A percentile compares a stretch with the other conserved stretches of the same genome.
Evolutionary conservation across 2,888 invertebrate species (phyloP).

Genomic region (Acleris literana): DNA sequence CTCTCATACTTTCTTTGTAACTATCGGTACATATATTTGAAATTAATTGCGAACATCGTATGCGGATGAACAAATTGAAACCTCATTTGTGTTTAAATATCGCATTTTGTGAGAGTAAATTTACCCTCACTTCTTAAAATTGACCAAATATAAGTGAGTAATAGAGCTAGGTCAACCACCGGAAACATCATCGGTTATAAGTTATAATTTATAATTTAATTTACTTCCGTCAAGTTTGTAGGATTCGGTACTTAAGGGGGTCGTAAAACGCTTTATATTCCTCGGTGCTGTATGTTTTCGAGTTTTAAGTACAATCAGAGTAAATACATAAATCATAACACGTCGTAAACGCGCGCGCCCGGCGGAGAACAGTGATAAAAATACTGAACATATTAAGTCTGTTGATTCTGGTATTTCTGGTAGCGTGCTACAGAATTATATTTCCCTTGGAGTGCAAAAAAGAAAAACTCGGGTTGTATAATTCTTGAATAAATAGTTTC

Average conservation of each 20-base stretch:
- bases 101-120: neutral
- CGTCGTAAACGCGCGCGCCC: slow-evolving; percentile 40
- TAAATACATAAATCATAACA: slow-evolving; percentile 47
- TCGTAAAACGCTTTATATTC: slow-evolving; percentile 46
- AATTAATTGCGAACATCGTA: too few species aligned
- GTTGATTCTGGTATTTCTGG: slow-evolving; percentile 46
- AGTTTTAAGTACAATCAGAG: slow-evolving; percentile 39
- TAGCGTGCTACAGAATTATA: slow-evolving; percentile 44
- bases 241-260: slow-evolving; percentile 35
- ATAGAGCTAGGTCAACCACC: slow-evolving; percentile 11
- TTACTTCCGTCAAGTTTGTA: slow-evolving; percentile 39
- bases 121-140: neutral
- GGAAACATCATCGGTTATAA: slow-evolving; percentile 35
- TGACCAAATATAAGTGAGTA: neutral
- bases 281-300: slow-evolving; percentile 42
- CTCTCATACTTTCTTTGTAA: too few species aligned
- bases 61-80: too few species aligned
- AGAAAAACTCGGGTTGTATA: slow-evolving; percentile 40
- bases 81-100: too few species aligned
- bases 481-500: slow-evolving; percentile 43
- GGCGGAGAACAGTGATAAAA: slow-evolving; percentile 40
- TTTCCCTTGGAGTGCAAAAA: slow-evolving; percentile 44
- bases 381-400: slow-evolving; percentile 39
- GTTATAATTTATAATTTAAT: slow-evolving; percentile 37
- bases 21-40: too few species aligned